phyloP scores from a whole-genome alignment of 2,113 vertebrate species.

The Cranoglanis bouderius region DNA sequence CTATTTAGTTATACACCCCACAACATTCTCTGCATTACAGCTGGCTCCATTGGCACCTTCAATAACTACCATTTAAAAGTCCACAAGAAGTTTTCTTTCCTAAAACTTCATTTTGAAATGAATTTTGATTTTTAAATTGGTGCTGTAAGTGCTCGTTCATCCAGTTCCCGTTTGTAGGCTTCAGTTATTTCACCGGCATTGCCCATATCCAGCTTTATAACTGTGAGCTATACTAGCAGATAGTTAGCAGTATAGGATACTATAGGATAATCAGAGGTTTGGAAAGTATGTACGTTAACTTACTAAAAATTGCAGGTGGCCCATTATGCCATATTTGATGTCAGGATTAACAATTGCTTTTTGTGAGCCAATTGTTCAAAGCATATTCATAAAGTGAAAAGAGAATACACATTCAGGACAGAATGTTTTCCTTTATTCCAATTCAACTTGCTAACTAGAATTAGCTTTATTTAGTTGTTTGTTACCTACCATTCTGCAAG shows the following conservation, averaged over 20 bases:
- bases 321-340: not conserved
- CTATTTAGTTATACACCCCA: not conserved
- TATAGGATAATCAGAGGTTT: not conserved
- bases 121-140: not conserved
- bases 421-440: slow-evolving; percentile 5
- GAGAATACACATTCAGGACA: not conserved
- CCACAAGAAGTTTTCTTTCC: not conserved
- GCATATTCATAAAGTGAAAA: not conserved
- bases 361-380: not conserved
- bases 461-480: not conserved
- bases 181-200: not conserved
- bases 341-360: not conserved
- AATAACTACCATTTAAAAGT: not conserved
- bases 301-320: not conserved
- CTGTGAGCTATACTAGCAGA: not conserved
- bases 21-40: not conserved
- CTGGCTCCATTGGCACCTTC: not conserved
- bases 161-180: not conserved
- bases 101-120: not conserved
- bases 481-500: not conserved
- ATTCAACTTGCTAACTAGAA: not conserved
- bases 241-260: not conserved
- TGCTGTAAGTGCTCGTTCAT: not conserved
- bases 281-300: not conserved
- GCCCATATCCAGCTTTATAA: not conserved